Base-by-base conservation (phyloP, 64 coral and sea anemone species). In the Orbicella faveolata region DNA sequence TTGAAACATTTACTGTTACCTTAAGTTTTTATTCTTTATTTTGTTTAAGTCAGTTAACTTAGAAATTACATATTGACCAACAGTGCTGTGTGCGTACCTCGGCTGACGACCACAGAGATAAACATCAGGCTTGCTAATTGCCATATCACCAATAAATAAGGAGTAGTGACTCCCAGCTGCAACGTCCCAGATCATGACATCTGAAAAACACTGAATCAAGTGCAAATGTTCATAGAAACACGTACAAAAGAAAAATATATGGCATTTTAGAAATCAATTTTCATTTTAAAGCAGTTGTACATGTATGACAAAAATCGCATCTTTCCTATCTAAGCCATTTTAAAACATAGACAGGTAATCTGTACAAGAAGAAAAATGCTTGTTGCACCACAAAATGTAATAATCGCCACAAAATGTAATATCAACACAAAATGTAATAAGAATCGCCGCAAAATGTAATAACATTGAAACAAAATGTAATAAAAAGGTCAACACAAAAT, bases 121-220 rank as follows among this genome's bases (percentile, higher is more conserved):
- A 37, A 99, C 94, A 96, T 99, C 97, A 76, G 97, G 74, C 66
- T 87, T 90, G 61, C 89, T 91, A 1, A 90, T 72, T 14, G 89
- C 83, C 78, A 94, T 93, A 34, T 99, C 94, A 72, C 94, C 97
- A 82, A 96, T 93, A 65, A 99, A 99, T n/a, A 99, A 79, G 53
- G 97, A 99, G 34, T 99, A 99, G 74, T 99, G 97, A 61, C 97
- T 99, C 18, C 97, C 97, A 86, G 93, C 94, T 33, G 97, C 92
- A 88, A 99, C 91, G 75, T 99, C 97, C 97, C 97, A 99, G 2
- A 99, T 84, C 84, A 99, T 79, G 57, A 99, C 88, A 86, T 99
- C 91, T 75, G 97, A 95, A 59, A 99, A 85, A 88, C 94, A 99
- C 97, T 99, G 61, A 17, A 85, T 82, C 2, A 23, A 61, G 81